Conservation (phyloP, 2,888 invertebrate genomes). For the Caenorhabditis panamensis region DNA sequence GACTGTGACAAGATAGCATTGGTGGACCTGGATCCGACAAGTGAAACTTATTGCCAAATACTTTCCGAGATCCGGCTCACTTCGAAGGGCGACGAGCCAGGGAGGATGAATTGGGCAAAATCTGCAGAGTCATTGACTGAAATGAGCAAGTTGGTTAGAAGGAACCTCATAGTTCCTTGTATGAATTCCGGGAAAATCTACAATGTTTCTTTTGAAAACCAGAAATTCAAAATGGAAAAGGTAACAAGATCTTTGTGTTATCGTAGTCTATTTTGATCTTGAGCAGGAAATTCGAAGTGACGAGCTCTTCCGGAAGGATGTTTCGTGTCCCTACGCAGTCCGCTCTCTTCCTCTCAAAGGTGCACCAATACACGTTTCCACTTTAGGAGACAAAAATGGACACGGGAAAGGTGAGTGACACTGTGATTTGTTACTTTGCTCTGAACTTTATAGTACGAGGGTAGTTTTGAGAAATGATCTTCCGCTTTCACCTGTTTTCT, state of each 20-base stretch:
- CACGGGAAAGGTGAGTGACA: constrained; percentile 87
- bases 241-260: too few species aligned
- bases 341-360: constrained; percentile 68
- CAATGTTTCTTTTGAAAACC: constrained; percentile 85
- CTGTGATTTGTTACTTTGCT: background rate
- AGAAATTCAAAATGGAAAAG: constrained; percentile 54
- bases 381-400: constrained; percentile 91
- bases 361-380: constrained; percentile 89
- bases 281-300: constrained; percentile 63
- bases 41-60: constrained; percentile 55
- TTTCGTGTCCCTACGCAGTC: constrained; percentile 69
- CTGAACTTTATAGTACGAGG: background rate
- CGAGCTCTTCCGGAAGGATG: constrained; percentile 60
- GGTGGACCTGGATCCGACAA: constrained; percentile 62
- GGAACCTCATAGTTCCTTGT: constrained; percentile 90
- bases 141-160: constrained; percentile 83
- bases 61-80: constrained; percentile 49
- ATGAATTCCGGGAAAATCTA: constrained; percentile 90
- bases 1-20: constrained; percentile 61
- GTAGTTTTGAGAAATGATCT: too few species aligned
- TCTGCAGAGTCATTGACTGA: constrained; percentile 65
- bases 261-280: too few species aligned
- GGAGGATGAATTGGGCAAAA: constrained; percentile 71
- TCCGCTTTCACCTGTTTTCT: too few species aligned
- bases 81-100: constrained; percentile 66